phyloP scores from a whole-genome alignment of 2,113 vertebrate genomes.

The Chiloscyllium plagiosum region DNA sequence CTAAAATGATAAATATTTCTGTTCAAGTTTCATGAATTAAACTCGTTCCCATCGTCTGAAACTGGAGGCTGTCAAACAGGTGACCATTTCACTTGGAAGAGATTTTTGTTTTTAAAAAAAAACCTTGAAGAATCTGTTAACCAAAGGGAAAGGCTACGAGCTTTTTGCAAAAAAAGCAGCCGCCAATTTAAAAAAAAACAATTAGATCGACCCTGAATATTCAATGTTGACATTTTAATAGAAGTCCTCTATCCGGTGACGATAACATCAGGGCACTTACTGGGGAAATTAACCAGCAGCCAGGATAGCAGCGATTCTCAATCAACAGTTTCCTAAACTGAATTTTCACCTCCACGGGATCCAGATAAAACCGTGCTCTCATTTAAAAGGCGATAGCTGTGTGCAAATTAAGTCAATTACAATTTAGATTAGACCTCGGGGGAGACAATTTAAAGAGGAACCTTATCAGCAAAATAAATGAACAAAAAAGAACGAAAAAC shows the following conservation, averaged over 20 bases:
- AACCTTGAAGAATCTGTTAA: neutral
- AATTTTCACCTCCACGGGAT: conserved; percentile 45
- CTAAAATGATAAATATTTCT: neutral
- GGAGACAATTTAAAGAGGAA: conserved; percentile 53
- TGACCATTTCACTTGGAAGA: neutral
- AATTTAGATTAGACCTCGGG: conserved; percentile 65
- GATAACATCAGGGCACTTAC: conserved; percentile 33
- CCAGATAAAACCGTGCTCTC: conserved; percentile 45
- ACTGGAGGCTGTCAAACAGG: neutral
- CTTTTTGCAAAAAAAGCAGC: neutral
- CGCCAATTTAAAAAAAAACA: conserved; percentile 26
- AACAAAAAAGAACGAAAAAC: conserved; percentile 55
- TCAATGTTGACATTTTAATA: conserved; percentile 8
- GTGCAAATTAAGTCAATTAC: conserved; percentile 65
- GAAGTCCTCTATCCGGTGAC: neutral
- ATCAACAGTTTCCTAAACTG: conserved; percentile 44
- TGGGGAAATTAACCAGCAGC: conserved; percentile 38
- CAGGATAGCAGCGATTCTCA: conserved; percentile 39
- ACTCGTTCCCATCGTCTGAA: neutral
- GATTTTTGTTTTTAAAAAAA: neutral
- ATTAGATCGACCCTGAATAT: conserved; percentile 29
- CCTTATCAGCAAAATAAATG: conserved; percentile 62
- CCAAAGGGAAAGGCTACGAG: neutral
- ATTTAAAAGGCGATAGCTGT: conserved; percentile 50
- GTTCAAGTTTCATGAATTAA: neutral